Conservation (phyloP, 35 echinoderm and acorn worm species). For the Ophiothrix spiculata region DNA sequence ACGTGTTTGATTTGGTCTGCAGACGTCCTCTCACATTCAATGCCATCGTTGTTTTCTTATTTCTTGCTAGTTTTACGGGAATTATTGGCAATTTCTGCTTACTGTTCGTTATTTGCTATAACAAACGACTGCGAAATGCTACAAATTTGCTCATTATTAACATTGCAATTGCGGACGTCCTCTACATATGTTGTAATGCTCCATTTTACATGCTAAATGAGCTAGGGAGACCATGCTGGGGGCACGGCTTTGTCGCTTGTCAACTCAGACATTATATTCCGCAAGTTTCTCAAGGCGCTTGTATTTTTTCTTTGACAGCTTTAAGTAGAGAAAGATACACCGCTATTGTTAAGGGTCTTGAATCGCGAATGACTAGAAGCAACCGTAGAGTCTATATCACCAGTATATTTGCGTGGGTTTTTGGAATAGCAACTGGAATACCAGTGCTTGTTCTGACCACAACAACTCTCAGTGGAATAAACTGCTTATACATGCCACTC, state of each 20-base stretch:
- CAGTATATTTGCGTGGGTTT: slow-evolving; percentile 4
- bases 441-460: slow-evolving; percentile 43
- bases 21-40: neutral
- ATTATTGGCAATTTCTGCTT: neutral
- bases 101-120: neutral
- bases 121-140: neutral
- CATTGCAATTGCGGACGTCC: neutral
- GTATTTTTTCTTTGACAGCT: slow-evolving; percentile 56
- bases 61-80: neutral
- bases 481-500: slow-evolving; percentile 40
- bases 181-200: neutral
- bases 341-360: slow-evolving; percentile 44
- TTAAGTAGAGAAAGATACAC: slow-evolving; percentile 63
- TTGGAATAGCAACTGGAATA: neutral
- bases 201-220: neutral
- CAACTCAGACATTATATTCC: neutral
- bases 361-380: neutral
- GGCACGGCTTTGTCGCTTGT: neutral
- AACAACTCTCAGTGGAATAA: neutral
- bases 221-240: neutral
- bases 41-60: neutral
- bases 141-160: neutral
- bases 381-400: neutral
- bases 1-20: neutral
- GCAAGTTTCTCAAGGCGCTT: slow-evolving; percentile 56